These are phyloP conservation scores for Eurosta solidaginis DNA, from an alignment of 1,140 invertebrate genomes.

Conservation along the genomic window DNA sequence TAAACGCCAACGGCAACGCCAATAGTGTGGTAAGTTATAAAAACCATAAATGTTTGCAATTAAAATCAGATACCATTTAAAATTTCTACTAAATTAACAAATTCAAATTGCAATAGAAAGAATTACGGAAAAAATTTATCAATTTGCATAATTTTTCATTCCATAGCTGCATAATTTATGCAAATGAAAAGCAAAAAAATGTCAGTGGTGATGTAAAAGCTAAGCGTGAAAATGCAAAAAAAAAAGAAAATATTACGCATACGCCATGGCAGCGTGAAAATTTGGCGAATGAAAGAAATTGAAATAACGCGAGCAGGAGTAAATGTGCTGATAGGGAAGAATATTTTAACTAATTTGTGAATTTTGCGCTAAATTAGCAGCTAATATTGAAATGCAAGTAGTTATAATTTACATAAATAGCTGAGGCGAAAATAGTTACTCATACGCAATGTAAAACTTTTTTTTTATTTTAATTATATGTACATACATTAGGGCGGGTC, in stretches of 20 bases:
- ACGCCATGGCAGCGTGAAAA: background rate
- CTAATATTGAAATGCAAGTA: background rate
- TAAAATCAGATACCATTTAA: background rate
- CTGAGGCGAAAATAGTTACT: background rate
- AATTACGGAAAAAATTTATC: background rate
- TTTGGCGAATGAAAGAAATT: background rate
- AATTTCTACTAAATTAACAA: background rate
- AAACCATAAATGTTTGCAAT: background rate
- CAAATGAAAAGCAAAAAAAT: too few relatives aligned
- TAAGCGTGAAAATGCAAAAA: too few relatives aligned
- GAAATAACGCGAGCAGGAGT: too few relatives aligned
- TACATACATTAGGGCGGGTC: too few relatives aligned
- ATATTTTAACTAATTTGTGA: background rate
- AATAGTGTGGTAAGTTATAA: constrained; percentile 21
- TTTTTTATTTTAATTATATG: too few relatives aligned
- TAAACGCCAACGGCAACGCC: background rate
- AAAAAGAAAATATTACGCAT: constrained; percentile 1
- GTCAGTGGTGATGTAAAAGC: too few relatives aligned
- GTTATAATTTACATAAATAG: background rate
- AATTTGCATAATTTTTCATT: background rate
- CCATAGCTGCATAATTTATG: background rate
- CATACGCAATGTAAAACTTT: background rate
- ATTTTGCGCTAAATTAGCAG: background rate
- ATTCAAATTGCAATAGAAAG: too few relatives aligned
- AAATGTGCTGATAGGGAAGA: too few relatives aligned